Evolutionary conservation across 2,113 vertebrate species (phyloP).

Genomic region (Pachypanchax playfairii): DNA sequence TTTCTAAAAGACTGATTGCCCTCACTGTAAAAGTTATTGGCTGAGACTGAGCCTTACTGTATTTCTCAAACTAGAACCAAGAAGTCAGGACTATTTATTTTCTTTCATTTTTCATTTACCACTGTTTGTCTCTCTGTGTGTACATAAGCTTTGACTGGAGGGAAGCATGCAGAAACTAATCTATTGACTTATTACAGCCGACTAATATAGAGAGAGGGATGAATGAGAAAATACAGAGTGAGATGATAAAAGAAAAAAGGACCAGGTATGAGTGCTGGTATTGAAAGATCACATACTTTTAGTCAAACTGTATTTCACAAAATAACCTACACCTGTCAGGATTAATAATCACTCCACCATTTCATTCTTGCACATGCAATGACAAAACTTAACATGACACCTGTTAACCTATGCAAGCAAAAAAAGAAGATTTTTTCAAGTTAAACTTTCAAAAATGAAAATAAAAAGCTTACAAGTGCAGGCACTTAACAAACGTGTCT

Average conservation of each 20-base stretch:
- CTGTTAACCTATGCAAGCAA: slow-evolving; percentile 40
- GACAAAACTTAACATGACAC: slow-evolving; percentile 19
- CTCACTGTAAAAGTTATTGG: slow-evolving; percentile 27
- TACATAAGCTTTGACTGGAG: not conserved
- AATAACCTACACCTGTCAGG: slow-evolving; percentile 13
- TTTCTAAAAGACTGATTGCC: slow-evolving; percentile 32
- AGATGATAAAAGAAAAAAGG: not conserved
- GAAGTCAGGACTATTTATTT: not conserved
- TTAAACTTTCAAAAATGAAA: slow-evolving; percentile 35
- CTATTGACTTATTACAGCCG: too few species aligned
- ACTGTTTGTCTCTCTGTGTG: not conserved
- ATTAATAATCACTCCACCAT: slow-evolving; percentile 23
- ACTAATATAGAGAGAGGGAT: too few species aligned
- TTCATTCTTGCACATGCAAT: slow-evolving; percentile 18
- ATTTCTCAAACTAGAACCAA: slow-evolving; percentile 7
- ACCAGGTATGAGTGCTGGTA: too few species aligned
- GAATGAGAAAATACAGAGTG: not conserved
- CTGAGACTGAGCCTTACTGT: slow-evolving; percentile 3
- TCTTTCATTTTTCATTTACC: not conserved
- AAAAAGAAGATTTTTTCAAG: slow-evolving; percentile 39
- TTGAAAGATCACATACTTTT: not conserved
- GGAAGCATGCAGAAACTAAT: not conserved
- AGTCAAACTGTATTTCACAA: not conserved
- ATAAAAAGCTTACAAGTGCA: slow-evolving; percentile 33
- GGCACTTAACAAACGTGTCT: slow-evolving; percentile 17